Evolutionary conservation across 1,140 invertebrate genomes (phyloP), one percentile per base, ranked within the genome.

Genomic region (Sycophila sp.): DNA sequence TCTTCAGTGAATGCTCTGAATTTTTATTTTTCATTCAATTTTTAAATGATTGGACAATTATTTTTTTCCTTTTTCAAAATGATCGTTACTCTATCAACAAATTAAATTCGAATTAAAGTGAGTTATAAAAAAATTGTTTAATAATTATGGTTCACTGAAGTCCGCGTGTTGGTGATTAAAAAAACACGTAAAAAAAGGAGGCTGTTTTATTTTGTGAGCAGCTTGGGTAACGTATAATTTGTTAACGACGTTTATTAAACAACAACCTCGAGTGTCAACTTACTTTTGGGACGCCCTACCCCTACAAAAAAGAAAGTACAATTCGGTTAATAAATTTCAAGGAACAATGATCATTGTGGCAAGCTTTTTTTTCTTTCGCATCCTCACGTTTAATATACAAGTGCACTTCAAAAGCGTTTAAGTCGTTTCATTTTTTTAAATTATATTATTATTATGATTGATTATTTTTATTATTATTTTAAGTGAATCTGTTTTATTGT

Each of bases 251-350:
- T 80, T 75, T 77, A 81, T 77, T 74, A 80, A 71, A 71, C 40
- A 66, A 66, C 32, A 65, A 80, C 75, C 78, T 80, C 79, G 78
- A 78, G 67, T 59, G 32, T 81, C 77, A 84, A 86, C 85, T 86
- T 86, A 85, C 85, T 85, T 86, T 86, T 86, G 85, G 82, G 85
- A 86, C 78, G 85, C 83, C 80, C 85, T 86, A 85, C 83, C 84
- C 85, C 85, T 86, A 86, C 80, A 86, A 86, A 85, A 85, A 77
- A 85, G 81, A 85, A 85, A 85, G 80, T 76, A 84, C 71, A 85
- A 69, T 72, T 78, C 76, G 66, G 83, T 85, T 85, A 86, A 84
- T 85, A 84, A 77, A 69, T 28, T 75, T 70, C 49, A 47, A 71
- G 59, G 53, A 68, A 62, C n/a, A 49, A 67, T 60, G 4, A 59